These are phyloP conservation scores for Paguma larvata DNA, from an alignment of 2,797 vertebrate species.

Conservation along the genomic window DNA sequence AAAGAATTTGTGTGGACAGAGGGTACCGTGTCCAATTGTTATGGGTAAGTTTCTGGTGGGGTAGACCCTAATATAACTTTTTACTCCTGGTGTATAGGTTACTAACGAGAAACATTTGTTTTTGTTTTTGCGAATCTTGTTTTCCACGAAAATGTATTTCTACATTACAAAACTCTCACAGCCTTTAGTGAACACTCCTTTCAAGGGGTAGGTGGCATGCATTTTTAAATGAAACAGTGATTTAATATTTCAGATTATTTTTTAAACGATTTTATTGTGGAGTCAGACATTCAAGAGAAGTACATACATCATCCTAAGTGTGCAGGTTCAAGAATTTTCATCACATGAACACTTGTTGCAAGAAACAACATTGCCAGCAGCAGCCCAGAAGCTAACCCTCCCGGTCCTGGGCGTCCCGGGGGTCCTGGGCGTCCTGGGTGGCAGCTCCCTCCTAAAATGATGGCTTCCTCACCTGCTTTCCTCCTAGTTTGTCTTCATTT, in stretches of 20 bases:
- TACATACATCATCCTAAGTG: neutral
- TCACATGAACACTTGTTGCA: neutral
- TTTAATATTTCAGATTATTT: slow-evolving; percentile 4
- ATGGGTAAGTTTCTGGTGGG: neutral
- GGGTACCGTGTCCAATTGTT: neutral
- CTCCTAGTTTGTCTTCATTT: neutral
- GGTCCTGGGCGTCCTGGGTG: neutral
- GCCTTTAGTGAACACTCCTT: neutral
- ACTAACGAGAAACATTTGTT: neutral
- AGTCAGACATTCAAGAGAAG: neutral
- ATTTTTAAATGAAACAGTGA: neutral
- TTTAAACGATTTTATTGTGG: neutral
- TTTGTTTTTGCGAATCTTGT: neutral
- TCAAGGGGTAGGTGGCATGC: neutral
- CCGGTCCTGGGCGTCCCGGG: no score
- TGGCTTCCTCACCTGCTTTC: neutral
- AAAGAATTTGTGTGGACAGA: neutral
- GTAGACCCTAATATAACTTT: neutral
- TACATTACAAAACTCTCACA: neutral
- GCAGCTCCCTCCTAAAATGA: neutral
- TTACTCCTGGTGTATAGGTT: neutral
- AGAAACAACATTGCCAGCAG: neutral
- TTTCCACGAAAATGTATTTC: neutral
- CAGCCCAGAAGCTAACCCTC: neutral
- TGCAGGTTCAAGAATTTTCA: neutral